phyloP scores from a whole-genome alignment of 2,797 vertebrate genomes.

The Lepus townsendii region DNA sequence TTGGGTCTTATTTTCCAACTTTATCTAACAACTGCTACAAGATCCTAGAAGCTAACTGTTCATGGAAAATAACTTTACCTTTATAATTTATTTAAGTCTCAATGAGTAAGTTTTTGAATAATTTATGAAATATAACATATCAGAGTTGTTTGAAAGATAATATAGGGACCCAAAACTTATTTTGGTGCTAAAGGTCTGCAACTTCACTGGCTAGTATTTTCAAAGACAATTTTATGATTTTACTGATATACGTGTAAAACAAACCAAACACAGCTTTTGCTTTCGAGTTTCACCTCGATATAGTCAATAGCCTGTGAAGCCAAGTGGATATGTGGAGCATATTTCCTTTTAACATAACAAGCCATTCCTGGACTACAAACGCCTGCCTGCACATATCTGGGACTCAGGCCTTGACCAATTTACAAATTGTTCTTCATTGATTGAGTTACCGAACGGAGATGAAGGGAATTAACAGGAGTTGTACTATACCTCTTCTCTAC shows the following conservation, averaged over 20 bases:
- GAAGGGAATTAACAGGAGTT: background rate
- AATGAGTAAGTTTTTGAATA: background rate
- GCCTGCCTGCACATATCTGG: background rate
- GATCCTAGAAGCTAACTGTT: background rate
- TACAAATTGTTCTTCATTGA: background rate
- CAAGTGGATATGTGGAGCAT: background rate
- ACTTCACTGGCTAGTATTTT: conserved; percentile 1
- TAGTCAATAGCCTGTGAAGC: background rate
- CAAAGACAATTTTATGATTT: background rate
- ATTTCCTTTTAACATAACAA: background rate
- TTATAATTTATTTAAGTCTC: background rate
- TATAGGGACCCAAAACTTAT: background rate
- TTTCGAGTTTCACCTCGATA: background rate
- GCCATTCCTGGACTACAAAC: background rate
- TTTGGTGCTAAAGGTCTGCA: background rate
- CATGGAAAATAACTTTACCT: background rate
- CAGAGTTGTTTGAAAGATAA: background rate
- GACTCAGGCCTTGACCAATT: background rate
- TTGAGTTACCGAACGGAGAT: background rate
- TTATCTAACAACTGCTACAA: background rate
- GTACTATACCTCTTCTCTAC: background rate
- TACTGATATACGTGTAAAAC: background rate
- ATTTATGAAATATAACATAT: background rate
- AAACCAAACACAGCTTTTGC: background rate
- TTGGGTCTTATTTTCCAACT: background rate